Evolutionary conservation across 2,113 vertebrate genomes (phyloP).

Genomic region (Dasyurus viverrinus): DNA sequence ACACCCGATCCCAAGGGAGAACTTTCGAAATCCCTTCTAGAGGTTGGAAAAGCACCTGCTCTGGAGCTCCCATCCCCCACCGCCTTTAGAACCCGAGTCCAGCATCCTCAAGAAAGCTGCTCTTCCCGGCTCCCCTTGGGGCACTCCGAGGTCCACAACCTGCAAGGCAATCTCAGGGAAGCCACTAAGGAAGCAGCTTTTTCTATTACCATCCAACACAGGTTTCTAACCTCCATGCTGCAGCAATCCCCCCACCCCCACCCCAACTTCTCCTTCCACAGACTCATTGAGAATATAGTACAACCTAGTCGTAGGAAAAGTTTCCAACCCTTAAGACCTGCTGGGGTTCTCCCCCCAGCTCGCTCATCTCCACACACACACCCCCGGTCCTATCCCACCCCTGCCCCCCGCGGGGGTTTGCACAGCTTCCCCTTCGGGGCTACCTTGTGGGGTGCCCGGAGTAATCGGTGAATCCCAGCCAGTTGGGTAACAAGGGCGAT

Average conservation of each 20-base stretch:
- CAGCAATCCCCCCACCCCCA: background rate
- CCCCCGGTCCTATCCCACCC: conserved; percentile 15
- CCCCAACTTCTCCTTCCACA: background rate
- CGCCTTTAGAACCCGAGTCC: background rate
- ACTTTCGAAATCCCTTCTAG: conserved; percentile 15
- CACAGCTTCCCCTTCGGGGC: background rate
- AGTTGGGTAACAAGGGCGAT: conserved; percentile 95
- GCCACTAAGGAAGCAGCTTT: background rate
- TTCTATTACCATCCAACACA: background rate
- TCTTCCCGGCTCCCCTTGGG: background rate
- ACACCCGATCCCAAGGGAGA: background rate
- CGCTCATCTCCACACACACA: background rate
- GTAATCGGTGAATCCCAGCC: conserved; percentile 93
- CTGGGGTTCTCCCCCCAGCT: background rate
- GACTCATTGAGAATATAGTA: background rate
- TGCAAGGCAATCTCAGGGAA: background rate
- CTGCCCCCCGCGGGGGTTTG: background rate
- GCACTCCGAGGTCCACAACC: background rate
- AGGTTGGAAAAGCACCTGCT: conserved; percentile 71
- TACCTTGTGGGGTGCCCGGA: conserved; percentile 97
- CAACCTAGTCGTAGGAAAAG: background rate
- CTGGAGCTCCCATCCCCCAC: conserved; percentile 32
- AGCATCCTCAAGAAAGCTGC: background rate
- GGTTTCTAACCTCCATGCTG: background rate
- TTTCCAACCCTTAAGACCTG: background rate